Evolutionary conservation across 2,113 vertebrate genomes (phyloP).

Genomic region (Anolis sagrei): DNA sequence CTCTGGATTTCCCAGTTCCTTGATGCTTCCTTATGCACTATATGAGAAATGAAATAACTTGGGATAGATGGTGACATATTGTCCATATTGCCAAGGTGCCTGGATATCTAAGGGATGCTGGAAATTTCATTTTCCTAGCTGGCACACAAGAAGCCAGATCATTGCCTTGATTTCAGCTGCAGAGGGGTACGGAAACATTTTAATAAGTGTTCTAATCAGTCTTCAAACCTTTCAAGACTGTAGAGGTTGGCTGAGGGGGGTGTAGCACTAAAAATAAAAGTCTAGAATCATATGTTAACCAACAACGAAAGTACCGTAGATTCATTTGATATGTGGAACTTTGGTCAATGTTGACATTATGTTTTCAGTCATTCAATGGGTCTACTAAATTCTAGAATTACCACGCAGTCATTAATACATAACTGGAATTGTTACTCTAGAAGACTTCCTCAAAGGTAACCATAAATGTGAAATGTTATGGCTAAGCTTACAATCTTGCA

Average conservation of each 20-base stretch:
- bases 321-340: too few species aligned
- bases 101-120: accelerated
- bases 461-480: background rate
- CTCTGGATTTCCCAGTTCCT: background rate
- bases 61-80: background rate
- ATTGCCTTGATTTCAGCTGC: constrained; percentile 18
- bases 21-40: background rate
- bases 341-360: too few species aligned
- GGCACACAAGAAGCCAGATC: background rate
- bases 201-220: background rate
- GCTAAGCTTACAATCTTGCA: background rate
- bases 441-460: too few species aligned
- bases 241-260: too few species aligned
- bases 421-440: background rate
- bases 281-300: too few species aligned
- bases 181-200: background rate
- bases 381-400: background rate
- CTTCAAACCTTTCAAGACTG: background rate
- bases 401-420: background rate
- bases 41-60: background rate
- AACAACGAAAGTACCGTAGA: too few species aligned
- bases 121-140: background rate
- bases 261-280: too few species aligned
- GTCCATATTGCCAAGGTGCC: background rate
- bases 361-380: too few species aligned